These are phyloP conservation scores for Meiosimyza platycephala DNA, from an alignment of 2,888 invertebrate genomes.

Conservation along the genomic window DNA sequence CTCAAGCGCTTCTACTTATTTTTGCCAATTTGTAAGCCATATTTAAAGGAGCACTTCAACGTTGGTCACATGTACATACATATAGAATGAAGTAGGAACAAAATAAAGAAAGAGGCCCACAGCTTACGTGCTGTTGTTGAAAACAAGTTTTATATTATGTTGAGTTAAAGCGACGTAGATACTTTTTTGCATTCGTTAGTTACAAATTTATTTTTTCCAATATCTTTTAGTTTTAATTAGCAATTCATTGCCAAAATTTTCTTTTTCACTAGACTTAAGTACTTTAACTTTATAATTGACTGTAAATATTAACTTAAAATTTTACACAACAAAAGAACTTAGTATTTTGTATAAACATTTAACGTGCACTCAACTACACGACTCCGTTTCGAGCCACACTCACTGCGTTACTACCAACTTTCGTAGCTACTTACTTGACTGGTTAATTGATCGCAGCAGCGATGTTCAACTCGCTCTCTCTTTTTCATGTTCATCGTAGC, in stretches of 20 bases:
- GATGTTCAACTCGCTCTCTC: slow-evolving; percentile 5
- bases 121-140: neutral
- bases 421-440: slow-evolving; percentile 8
- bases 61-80: no score
- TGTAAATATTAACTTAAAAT: no score
- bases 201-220: neutral
- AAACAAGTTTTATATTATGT: slow-evolving; percentile 28
- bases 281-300: no score
- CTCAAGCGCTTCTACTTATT: neutral
- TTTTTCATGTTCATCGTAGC: neutral
- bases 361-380: no score
- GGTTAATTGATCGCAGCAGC: neutral
- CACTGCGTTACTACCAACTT: slow-evolving; percentile 52
- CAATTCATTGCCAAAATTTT: neutral
- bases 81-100: neutral
- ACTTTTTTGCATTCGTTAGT: slow-evolving; percentile 16
- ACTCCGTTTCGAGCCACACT: slow-evolving; percentile 55
- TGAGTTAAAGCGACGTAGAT: slow-evolving; percentile 34
- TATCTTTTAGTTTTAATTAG: neutral
- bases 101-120: slow-evolving; percentile 7
- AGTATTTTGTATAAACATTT: no score
- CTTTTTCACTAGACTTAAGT: no score
- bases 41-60: neutral
- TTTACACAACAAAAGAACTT: no score
- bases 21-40: neutral